phyloP scores from a whole-genome alignment of 2,113 vertebrate species.

The Thymallus thymallus region DNA sequence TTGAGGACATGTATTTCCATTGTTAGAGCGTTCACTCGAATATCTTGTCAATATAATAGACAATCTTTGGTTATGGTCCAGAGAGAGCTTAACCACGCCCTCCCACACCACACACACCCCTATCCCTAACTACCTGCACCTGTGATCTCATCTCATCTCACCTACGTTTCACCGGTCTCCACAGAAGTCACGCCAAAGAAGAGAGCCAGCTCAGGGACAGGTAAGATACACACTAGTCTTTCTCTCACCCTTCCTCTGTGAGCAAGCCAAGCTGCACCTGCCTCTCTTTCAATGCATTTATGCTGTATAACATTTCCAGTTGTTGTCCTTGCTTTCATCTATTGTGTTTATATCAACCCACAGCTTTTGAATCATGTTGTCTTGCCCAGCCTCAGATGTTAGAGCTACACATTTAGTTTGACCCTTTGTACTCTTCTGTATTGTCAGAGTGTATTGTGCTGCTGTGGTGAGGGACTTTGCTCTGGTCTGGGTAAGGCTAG shows the following conservation, averaged over 20 bases:
- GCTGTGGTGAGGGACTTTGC: not conserved
- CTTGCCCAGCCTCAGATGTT: not conserved
- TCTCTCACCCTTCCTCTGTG: not conserved
- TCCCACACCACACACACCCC: not conserved
- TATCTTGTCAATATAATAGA: no score
- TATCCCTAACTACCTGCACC: conserved; percentile 1
- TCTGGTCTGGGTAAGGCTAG: not conserved
- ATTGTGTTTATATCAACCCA: not conserved
- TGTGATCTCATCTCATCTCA: not conserved
- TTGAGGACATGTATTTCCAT: no score
- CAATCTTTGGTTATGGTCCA: conserved; percentile 3
- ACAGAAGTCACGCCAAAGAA: conserved; percentile 72
- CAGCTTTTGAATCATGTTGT: not conserved
- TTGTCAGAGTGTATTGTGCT: conserved; percentile 10
- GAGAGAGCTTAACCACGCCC: conserved; percentile 48
- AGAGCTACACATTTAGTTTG: not conserved
- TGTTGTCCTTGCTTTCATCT: not conserved
- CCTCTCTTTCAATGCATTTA: no score
- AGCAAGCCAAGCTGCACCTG: not conserved
- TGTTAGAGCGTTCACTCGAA: no score
- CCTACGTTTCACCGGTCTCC: conserved; percentile 30
- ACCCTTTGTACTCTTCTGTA: conserved; percentile 12
- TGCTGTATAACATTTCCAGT: no score
- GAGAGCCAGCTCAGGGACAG: conserved; percentile 63
- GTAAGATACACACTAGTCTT: conserved; percentile 48